These are phyloP conservation scores for Ispidina picta DNA, from an alignment of 2,797 vertebrate genomes.

Conservation along the genomic window DNA sequence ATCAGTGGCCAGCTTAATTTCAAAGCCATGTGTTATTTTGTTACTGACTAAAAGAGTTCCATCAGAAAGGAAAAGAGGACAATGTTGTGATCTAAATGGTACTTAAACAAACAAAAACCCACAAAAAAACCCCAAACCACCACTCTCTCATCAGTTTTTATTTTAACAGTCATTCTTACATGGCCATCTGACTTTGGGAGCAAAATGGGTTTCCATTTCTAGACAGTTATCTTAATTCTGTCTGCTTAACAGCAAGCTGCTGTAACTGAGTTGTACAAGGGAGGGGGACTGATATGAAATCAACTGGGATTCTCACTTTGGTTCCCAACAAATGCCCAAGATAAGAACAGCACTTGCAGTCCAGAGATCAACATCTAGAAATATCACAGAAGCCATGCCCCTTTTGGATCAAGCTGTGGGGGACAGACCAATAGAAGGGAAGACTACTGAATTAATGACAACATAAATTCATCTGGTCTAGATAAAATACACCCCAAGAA, in stretches of 20 bases:
- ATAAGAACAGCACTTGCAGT: background rate
- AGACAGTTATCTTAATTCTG: background rate
- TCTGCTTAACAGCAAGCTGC: background rate
- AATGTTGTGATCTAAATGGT: background rate
- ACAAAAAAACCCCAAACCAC: no score
- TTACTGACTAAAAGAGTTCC: background rate
- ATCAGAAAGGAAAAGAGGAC: background rate
- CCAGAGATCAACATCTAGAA: background rate
- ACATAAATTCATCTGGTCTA: background rate
- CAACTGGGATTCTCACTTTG: background rate
- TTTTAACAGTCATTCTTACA: background rate
- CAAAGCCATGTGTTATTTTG: background rate
- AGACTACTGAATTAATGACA: background rate
- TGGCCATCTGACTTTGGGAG: background rate
- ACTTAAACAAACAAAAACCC: background rate
- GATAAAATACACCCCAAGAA: background rate
- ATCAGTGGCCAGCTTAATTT: background rate
- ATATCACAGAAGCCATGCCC: background rate
- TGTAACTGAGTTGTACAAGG: background rate
- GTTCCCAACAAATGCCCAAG: background rate
- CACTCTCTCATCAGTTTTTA: background rate
- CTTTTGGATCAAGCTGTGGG: background rate
- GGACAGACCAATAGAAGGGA: rapidly evolving
- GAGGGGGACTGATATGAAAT: background rate
- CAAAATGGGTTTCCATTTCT: background rate